These are phyloP conservation scores for Drosophila longiperda DNA, from an alignment of 2,888 invertebrate species.

Conservation along the genomic window DNA sequence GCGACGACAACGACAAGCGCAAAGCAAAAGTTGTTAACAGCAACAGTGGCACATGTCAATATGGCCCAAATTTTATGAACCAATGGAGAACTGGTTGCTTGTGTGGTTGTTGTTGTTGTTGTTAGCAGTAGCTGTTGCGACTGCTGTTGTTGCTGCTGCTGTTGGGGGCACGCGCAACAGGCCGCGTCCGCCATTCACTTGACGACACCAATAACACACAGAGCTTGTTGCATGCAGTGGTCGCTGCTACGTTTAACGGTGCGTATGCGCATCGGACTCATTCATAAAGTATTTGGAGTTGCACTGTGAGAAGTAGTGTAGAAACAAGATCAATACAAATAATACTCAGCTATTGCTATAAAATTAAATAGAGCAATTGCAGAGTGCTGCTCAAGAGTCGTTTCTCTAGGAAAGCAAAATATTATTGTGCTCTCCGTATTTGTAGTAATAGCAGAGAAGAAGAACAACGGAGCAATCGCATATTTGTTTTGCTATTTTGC, in stretches of 20 bases:
- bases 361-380: neutral
- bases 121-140: neutral
- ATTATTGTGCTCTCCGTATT: neutral
- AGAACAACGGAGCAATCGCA: neutral
- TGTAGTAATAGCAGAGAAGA: neutral
- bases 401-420: neutral
- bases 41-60: constrained; percentile 71
- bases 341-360: neutral
- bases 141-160: constrained; percentile 20
- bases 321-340: neutral
- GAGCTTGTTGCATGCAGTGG: constrained; percentile 30
- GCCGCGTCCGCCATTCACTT: constrained; percentile 64
- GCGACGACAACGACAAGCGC: constrained; percentile 12
- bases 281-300: constrained; percentile 55
- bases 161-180: constrained; percentile 70
- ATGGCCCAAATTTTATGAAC: constrained; percentile 73
- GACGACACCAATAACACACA: constrained; percentile 39
- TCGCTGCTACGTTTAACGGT: constrained; percentile 47
- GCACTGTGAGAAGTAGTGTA: constrained; percentile 24
- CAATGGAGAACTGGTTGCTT: constrained; percentile 69
- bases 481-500: neutral
- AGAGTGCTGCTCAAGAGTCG: neutral
- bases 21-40: constrained; percentile 62
- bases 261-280: constrained; percentile 57
- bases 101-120: constrained; percentile 37